Base-by-base conservation (phyloP, 1,140 invertebrate genomes). In the Sinella curviseta region DNA sequence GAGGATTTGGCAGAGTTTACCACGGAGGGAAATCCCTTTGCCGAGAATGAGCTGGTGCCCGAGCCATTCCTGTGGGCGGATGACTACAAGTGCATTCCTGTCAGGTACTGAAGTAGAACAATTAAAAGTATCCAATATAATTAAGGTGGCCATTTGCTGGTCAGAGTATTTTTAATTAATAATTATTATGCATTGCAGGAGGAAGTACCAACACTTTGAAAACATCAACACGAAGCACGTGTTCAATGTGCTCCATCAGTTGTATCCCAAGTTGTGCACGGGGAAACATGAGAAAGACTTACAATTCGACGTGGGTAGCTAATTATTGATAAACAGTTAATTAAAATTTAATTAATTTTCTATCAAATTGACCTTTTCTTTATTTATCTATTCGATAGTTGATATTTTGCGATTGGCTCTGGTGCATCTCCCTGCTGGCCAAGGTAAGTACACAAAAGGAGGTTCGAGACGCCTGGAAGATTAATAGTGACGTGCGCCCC, bases 401-500 rank as follows among this genome's bases (percentile, higher is more conserved):
- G 36, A 60, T 74, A 2, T 82, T 82, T 36, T 77, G 78, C n/a
- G 81, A 82, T 33, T 82, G 81, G 81, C 26, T 82, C 2, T 82
- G 77, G 80, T 55, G 35, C 14, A 74, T 31, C 28, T 76, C 55
- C 24, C 17, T 77, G 8, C 54, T 60, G 36, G 48, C 80, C 8
- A 78, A 76, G 20, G 28, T 35, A 0, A 79, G 80, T 34, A 36
- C 31, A 14, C 77, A 81, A 34, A 60, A 39, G 16, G 77, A 78
- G 54, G 77, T 74, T 60, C 34, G 35, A 31, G 57, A 26, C 4
- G 57, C 57, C 14, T 60, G 57, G 57, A 60, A 60, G 24, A 26
- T 3, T n/a, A 60, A 26, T 16, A 3, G 8, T 3, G 57, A 26
- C 12, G n/a, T n/a, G n/a, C 12, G 57, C 8, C 57, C 57, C 8